Conservation (phyloP, 2,888 invertebrate genomes). For the Cephalotes varians region DNA sequence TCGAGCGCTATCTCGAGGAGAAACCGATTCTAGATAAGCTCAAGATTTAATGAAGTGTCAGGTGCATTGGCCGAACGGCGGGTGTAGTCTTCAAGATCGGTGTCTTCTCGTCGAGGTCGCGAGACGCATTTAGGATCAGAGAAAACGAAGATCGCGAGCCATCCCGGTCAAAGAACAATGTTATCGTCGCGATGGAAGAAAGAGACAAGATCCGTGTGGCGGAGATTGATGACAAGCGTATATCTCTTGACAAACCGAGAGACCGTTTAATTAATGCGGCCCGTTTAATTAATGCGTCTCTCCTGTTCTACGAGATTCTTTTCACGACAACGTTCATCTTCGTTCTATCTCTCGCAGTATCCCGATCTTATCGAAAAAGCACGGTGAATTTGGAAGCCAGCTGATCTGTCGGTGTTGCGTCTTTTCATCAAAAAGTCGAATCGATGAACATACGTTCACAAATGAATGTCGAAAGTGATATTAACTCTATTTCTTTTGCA, state of each 20-base stretch:
- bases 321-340: conserved; percentile 19
- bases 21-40: background rate
- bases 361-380: background rate
- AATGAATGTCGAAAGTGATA: conserved; percentile 58
- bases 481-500: background rate
- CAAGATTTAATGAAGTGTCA: conserved; percentile 14
- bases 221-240: conserved; percentile 33
- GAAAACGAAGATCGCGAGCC: conserved; percentile 5
- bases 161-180: conserved; percentile 35
- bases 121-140: background rate
- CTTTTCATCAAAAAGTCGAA: conserved; percentile 33
- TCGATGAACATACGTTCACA: conserved; percentile 53
- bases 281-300: conserved; percentile 47
- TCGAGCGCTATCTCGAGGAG: background rate
- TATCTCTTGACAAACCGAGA: conserved; percentile 16
- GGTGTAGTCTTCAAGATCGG: conserved; percentile 2
- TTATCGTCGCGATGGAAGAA: conserved; percentile 11
- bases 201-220: background rate
- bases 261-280: conserved; percentile 1
- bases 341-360: conserved; percentile 7
- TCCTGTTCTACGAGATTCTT: background rate
- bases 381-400: conserved; percentile 61
- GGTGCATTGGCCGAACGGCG: background rate
- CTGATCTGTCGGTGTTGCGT: conserved; percentile 43
- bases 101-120: background rate